Evolutionary conservation across 2,797 vertebrate genomes (phyloP), one percentile per base, ranked within the genome.

Genomic region (Gymnoscopelus microlampas): DNA sequence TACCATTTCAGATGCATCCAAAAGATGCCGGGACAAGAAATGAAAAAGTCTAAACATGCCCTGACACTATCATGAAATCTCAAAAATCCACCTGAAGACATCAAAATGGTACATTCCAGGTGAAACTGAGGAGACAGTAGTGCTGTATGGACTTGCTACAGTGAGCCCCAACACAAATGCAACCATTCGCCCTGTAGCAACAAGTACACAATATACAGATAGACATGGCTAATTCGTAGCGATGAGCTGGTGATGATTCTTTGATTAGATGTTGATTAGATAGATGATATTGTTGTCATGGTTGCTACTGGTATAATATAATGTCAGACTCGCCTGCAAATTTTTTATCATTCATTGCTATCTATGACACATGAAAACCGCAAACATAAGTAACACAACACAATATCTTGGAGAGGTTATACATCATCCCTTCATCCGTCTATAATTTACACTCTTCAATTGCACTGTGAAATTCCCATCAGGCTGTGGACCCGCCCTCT

Each of bases 81-180:
- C 72, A 84, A 84, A 90, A 82, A 90, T 92, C 89, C 86, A 85
- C 81, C 79, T 55, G 57, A 67, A 69, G 81, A 81, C 86, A 90
- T 86, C 63, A 86, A 83, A 88, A 75, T 80, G 71, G 66, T 60
- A 83, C 76, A 68, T 86, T 81, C 74, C 49, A 78, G 80, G 50
- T 71, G 70, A 66, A 86, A 77, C 54, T 19, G 66, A 65, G 49
- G 61, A 77, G 70, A 66, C 53, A 26, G 49, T 53, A 64, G 75
- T 87, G 87, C 71, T 89, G 91, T 89, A 65, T 69, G 59, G 84
- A 90, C 92, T 85, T 91, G 91, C 73, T 86, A 53, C 54, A 74
- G 60, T 76, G 56, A 65, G 59, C 57, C 60, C 54, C 35, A 72
- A 64, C 58, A 64, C 13, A 82, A 70, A 80, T 48, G 47, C 39